Evolutionary conservation across 2,888 invertebrate species (phyloP), one percentile per base, ranked within the genome.

Genomic region (Aelia acuminata): DNA sequence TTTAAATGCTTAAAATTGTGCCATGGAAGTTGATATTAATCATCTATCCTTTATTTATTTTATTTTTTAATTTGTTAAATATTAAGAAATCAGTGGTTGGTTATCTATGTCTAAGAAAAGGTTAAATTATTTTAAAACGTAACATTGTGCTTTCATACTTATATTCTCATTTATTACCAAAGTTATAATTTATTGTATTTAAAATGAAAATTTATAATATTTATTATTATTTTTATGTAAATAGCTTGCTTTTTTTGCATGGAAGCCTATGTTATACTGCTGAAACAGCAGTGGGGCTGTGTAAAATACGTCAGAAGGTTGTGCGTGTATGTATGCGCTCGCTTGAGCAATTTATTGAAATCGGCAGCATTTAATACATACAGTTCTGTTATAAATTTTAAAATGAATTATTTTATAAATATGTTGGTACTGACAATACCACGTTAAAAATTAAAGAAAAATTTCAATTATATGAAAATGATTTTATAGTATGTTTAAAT

Each of bases 261-360:
- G 85, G 13, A 53, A 85, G 86, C 86, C 86, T 63, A n/a, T 70
- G 86, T 63, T 70, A 57, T 39, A 86, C 70, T 87, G 87, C 87
- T 87, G 80, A 26, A 80, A 84, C 39, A 87, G 87, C 87, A 80
- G 80, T 47, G 48, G 87, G 84, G 87, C 87, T 80, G 75, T 87
- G 87, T 87, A 87, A 87, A 87, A n/a, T 87, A 75, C 13, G 75
- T 80, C 50, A 80, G 87, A 87, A 87, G 87, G 87, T 87, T 87
- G 87, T 87, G 84, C 80, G 49, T 80, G 87, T 80, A 84, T 48
- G 80, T 80, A 87, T 87, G 75, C 75, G 87, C 87, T 87, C 84
- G 75, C 87, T 87, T 87, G 87, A 87, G 87, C 80, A 85, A 48
- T 86, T 48, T 70, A 63, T 86, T 86, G 70, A 35, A 57, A 63